Percentiles rank a stretch among this genome's conserved stretches.
These are phyloP conservation scores for Oscheius sp. DNA, from an alignment of 2,888 invertebrate genomes.

Conservation along the genomic window DNA sequence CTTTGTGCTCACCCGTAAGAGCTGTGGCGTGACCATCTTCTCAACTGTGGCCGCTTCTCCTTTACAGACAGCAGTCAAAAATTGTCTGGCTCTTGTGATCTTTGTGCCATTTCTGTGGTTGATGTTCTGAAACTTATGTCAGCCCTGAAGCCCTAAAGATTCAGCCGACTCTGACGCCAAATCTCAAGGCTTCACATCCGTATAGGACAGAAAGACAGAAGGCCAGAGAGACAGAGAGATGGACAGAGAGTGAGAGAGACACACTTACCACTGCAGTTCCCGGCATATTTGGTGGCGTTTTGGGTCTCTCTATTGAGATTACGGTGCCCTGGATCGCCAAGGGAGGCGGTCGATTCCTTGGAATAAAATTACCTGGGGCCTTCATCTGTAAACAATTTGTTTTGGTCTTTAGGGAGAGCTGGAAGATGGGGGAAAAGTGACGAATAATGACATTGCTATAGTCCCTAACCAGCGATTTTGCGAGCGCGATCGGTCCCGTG, in stretches of 20 bases:
- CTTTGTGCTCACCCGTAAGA: constrained; percentile 37
- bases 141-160: not conserved
- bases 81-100: constrained; percentile 44
- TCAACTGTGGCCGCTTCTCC: constrained; percentile 45
- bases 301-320: constrained; percentile 37
- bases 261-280: constrained; percentile 21
- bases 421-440: not conserved
- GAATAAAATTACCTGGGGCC: not conserved
- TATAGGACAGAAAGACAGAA: not conserved
- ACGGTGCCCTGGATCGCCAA: constrained; percentile 37
- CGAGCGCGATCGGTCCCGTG: constrained; percentile 76
- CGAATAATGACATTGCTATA: too few relatives aligned
- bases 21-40: constrained; percentile 46
- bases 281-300: constrained; percentile 53
- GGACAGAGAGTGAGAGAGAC: too few relatives aligned
- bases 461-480: too few relatives aligned
- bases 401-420: not conserved
- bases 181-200: not conserved
- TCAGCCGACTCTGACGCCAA: not conserved
- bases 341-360: constrained; percentile 37
- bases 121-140: not conserved
- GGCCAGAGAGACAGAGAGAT: too few relatives aligned
- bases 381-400: constrained; percentile 11
- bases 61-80: constrained; percentile 49
- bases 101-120: constrained; percentile 37